Evolutionary conservation across 1,140 invertebrate genomes (phyloP), one percentile per base, ranked within the genome.

Genomic region (Drosophila trapezifrons): DNA sequence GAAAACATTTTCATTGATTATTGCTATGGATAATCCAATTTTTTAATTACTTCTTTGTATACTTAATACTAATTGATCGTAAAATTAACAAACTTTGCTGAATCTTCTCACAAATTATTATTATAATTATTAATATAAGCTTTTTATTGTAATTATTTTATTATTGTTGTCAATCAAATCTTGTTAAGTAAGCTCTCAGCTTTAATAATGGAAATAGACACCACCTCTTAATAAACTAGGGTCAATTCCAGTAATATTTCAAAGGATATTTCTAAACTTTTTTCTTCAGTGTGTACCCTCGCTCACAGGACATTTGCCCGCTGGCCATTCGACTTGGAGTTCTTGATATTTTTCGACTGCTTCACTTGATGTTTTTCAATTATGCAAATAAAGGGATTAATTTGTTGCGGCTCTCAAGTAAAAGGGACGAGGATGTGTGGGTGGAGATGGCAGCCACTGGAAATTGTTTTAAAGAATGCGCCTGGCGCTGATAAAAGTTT

Each of bases 301-400:
- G 10, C 12, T 22, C 29, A 1, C 5, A 32, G 65, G 40, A 52
- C 25, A 63, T 62, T 64, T 25, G 38, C 62, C 83, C 71, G 35
- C 38, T 46, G 79, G 82, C 78, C 63, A 86, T 76, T 72, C 29
- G 64, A 51, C 65, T 72, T 45, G 77, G 49, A 59, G 79, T 59
- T 83, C 64, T 78, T 87, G 65, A 83, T 83, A 83, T 87, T 87
- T 87, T 78, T 75, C 79, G 81, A 67, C 72, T 75, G 73, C 76
- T 64, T 67, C 83, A 64, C 64, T 80, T 87, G 76, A 87, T 87
- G 84, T 87, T 87, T 89, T 87, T 89, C 84, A 89, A 89, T 87
- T 87, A 87, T 87, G 84, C 84, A 87, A 87, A 87, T 89, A 87
- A 87, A 89, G 84, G 84, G 84, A 83, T 87, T 89, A 87, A 87